Conservation (phyloP, 2,113 vertebrate species). For the Nyctibius bracteatus region DNA sequence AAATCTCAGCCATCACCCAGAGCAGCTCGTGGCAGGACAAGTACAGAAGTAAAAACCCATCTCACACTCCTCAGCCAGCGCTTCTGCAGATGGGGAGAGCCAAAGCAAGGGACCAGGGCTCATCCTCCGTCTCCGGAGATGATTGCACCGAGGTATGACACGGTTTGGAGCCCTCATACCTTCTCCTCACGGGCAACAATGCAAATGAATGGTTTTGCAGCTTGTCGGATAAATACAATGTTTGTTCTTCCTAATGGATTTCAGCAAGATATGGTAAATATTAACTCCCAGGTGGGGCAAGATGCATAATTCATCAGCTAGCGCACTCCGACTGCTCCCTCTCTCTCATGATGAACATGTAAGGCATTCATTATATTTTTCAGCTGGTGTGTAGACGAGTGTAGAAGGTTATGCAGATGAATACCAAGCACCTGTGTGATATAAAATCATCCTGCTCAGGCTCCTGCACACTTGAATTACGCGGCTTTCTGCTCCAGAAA, state of each 20-base stretch:
- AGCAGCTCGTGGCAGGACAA: neutral
- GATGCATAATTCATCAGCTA: constrained; percentile 43
- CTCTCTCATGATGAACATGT: neutral
- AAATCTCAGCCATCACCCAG: neutral
- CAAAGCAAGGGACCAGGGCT: rapidly evolving
- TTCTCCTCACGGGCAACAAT: neutral
- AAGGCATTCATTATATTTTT: neutral
- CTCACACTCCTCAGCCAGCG: neutral
- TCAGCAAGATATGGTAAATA: constrained; percentile 41
- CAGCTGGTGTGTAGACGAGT: neutral
- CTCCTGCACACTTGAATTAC: too few species aligned
- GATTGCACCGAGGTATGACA: rapidly evolving
- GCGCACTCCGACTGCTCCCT: neutral
- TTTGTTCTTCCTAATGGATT: constrained; percentile 59
- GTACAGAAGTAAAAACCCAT: too few species aligned
- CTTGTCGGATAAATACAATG: constrained; percentile 7
- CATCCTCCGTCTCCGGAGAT: neutral
- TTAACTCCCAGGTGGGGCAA: constrained; percentile 19
- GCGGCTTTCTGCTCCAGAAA: too few species aligned
- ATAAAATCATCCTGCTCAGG: neutral
- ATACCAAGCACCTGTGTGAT: neutral
- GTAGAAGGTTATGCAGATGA: neutral
- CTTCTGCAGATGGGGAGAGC: neutral
- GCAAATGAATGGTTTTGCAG: neutral
- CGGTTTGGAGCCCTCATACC: rapidly evolving